These are phyloP conservation scores for Riptortus pedestris DNA, from an alignment of 1,140 invertebrate genomes.

Conservation along the genomic window DNA sequence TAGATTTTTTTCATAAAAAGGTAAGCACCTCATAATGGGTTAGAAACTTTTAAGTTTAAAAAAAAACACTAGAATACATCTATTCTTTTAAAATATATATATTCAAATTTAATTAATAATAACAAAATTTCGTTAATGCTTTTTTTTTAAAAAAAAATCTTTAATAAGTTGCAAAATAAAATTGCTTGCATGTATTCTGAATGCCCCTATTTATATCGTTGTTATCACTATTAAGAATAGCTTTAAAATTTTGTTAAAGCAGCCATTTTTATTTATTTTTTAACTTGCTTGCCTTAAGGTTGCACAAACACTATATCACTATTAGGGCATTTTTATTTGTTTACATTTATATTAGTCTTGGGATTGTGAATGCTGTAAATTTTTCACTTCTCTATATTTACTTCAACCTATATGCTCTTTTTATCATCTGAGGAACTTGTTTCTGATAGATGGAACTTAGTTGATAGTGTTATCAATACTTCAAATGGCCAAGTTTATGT, in stretches of 20 bases:
- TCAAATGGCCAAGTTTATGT: too few relatives aligned
- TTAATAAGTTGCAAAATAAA: too few relatives aligned
- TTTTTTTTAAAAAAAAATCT: too few relatives aligned
- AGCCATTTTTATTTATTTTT: neutral
- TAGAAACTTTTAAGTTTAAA: too few relatives aligned
- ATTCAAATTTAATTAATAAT: too few relatives aligned
- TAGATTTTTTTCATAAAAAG: too few relatives aligned
- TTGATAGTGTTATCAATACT: neutral
- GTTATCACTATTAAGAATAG: neutral
- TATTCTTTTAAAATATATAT: too few relatives aligned
- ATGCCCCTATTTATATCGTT: neutral
- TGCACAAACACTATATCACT: neutral
- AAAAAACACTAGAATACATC: too few relatives aligned
- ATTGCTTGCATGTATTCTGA: neutral
- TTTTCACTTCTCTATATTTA: neutral
- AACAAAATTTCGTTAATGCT: too few relatives aligned
- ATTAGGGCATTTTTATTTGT: neutral
- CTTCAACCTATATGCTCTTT: conserved; percentile 4
- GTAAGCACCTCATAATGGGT: too few relatives aligned
- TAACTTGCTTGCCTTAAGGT: neutral
- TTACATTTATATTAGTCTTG: neutral
- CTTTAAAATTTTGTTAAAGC: neutral
- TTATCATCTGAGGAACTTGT: conserved; percentile 11
- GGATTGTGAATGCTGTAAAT: conserved; percentile 2
- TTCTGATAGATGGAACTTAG: neutral